Evolutionary conservation across 2,888 invertebrate species (phyloP).

Genomic region (Ptychoptera albimana): DNA sequence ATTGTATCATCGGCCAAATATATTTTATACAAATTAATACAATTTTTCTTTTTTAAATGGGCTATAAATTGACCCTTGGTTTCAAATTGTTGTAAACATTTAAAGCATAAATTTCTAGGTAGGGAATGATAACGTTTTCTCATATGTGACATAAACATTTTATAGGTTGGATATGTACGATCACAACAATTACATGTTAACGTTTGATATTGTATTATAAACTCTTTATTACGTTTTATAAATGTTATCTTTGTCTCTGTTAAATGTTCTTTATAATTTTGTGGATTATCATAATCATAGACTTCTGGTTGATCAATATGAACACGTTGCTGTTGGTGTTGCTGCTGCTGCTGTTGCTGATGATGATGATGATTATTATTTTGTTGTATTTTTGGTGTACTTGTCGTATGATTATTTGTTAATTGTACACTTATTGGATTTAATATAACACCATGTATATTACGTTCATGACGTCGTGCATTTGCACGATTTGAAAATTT

Average conservation of each 20-base stretch:
- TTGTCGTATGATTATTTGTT: constrained; percentile 14
- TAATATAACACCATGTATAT: constrained; percentile 25
- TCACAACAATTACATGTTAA: constrained; percentile 30
- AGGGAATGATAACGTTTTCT: constrained; percentile 27
- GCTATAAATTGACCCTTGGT: constrained; percentile 31
- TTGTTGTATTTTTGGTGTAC: constrained; percentile 12
- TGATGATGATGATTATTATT: constrained; percentile 15
- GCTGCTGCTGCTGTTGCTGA: constrained; percentile 4
- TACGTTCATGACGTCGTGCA: constrained; percentile 30
- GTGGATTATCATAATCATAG: constrained; percentile 28
- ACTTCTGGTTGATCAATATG: constrained; percentile 10
- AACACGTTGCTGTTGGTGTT: not conserved
- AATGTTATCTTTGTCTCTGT: constrained; percentile 27
- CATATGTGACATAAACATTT: constrained; percentile 32
- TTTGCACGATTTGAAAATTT: constrained; percentile 30
- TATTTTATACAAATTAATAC: constrained; percentile 28
- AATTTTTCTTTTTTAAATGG: constrained; percentile 29
- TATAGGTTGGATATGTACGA: constrained; percentile 26
- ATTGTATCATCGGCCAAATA: constrained; percentile 19
- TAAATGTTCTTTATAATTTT: constrained; percentile 25
- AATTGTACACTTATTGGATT: not conserved
- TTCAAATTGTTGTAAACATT: constrained; percentile 29
- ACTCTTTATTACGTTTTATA: constrained; percentile 25
- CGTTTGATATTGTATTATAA: constrained; percentile 28
- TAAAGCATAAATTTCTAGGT: constrained; percentile 29